Percentiles rank a stretch among this genome's conserved stretches.
phyloP scores from a whole-genome alignment of 2,113 vertebrate species.

The Ancistrus triradiatus region DNA sequence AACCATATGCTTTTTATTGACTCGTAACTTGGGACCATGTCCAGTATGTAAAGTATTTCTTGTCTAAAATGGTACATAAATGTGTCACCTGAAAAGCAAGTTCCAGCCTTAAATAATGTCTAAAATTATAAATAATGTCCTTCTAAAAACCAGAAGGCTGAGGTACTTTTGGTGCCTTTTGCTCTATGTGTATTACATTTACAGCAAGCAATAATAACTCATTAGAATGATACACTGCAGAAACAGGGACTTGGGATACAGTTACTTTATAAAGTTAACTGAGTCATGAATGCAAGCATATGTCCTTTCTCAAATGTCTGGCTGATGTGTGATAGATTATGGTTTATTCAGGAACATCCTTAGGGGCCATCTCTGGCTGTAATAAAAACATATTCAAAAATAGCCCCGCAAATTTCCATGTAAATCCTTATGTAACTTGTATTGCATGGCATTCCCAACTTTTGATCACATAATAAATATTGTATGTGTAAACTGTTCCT shows the following conservation, averaged over 20 bases:
- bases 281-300: slow-evolving; percentile 26
- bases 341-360: slow-evolving; percentile 53
- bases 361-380: slow-evolving; percentile 31
- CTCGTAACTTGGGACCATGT: neutral
- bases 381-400: slow-evolving; percentile 36
- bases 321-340: slow-evolving; percentile 53
- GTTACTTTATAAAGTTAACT: slow-evolving; percentile 23
- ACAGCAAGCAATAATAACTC: slow-evolving; percentile 4
- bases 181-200: neutral
- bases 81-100: slow-evolving; percentile 1
- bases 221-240: slow-evolving; percentile 25
- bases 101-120: neutral
- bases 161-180: neutral
- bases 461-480: slow-evolving; percentile 27
- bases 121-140: neutral
- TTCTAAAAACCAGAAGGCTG: neutral
- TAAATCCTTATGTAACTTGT: slow-evolving; percentile 46
- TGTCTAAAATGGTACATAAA: neutral
- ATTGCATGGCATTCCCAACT: slow-evolving; percentile 57
- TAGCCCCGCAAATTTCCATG: slow-evolving; percentile 37
- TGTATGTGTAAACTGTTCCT: slow-evolving; percentile 65
- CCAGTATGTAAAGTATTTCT: neutral
- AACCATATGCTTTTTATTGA: slow-evolving; percentile 4
- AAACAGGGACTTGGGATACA: slow-evolving; percentile 29
- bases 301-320: slow-evolving; percentile 43